Conservation (phyloP, 2,797 vertebrate species). For the Steatocranus sp. region DNA sequence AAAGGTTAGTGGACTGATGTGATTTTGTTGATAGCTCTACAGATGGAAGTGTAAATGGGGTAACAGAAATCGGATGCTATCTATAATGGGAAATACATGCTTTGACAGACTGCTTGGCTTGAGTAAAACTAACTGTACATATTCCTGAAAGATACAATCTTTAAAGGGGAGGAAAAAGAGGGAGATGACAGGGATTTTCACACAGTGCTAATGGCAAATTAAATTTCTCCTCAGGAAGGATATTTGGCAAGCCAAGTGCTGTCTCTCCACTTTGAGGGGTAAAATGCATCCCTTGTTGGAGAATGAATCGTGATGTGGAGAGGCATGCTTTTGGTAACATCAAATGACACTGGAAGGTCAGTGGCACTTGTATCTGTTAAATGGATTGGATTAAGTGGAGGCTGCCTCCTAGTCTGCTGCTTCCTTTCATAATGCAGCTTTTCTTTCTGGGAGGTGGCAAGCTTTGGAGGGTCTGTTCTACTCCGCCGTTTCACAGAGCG, state of each 20-base stretch:
- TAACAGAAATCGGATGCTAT: constrained; percentile 90
- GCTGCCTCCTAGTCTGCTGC: constrained; percentile 63
- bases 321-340: constrained; percentile 70
- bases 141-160: constrained; percentile 78
- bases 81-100: constrained; percentile 93
- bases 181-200: constrained; percentile 73
- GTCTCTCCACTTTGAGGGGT: constrained; percentile 62
- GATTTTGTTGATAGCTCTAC: constrained; percentile 89
- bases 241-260: constrained; percentile 72
- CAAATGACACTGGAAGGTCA: constrained; percentile 79
- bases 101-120: constrained; percentile 83
- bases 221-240: constrained; percentile 66
- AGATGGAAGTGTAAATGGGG: constrained; percentile 92
- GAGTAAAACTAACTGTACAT: constrained; percentile 79
- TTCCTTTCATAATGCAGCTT: constrained; percentile 74
- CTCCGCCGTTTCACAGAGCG: constrained; percentile 53
- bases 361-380: constrained; percentile 77
- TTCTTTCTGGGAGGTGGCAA: constrained; percentile 63
- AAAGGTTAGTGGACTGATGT: constrained; percentile 89
- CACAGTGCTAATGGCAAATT: constrained; percentile 78
- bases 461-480: constrained; percentile 57
- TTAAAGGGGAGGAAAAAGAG: constrained; percentile 58
- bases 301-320: constrained; percentile 69
- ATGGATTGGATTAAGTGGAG: constrained; percentile 77
- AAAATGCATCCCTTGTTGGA: constrained; percentile 68